Conservation (phyloP, 2,888 invertebrate species). For the Nomada hirtipes region DNA sequence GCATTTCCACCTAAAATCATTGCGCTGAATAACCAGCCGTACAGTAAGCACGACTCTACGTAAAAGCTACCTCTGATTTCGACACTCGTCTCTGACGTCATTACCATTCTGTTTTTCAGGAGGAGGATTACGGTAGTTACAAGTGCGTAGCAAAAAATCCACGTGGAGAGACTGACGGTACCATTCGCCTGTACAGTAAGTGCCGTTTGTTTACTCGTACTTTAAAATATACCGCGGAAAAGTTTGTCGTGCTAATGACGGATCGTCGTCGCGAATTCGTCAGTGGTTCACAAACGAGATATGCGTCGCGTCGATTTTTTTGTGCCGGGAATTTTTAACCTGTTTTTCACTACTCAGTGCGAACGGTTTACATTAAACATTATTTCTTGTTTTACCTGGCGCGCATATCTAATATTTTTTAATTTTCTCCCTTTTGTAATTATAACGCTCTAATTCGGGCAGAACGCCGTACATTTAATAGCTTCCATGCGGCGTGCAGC, state of each 20-base stretch:
- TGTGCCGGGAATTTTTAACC: constrained; percentile 1
- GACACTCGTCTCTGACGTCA: constrained; percentile 8
- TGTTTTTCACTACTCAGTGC: not conserved
- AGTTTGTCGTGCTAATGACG: constrained; percentile 72
- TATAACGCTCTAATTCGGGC: not conserved
- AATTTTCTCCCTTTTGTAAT: not conserved
- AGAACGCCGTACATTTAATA: not conserved
- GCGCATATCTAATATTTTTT: not conserved
- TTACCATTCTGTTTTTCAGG: constrained; percentile 82
- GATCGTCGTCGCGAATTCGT: constrained; percentile 49
- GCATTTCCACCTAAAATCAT: not conserved
- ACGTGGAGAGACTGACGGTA: constrained; percentile 95
- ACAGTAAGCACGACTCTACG: not conserved
- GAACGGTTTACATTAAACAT: not conserved
- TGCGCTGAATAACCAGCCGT: not conserved
- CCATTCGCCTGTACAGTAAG: constrained; percentile 95
- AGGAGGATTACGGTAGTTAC: constrained; percentile 93
- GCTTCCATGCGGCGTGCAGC: too few relatives aligned
- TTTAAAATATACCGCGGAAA: constrained; percentile 57
- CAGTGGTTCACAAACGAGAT: constrained; percentile 26
- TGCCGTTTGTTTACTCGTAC: constrained; percentile 76
- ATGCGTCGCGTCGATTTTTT: too few relatives aligned
- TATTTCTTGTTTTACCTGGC: not conserved
- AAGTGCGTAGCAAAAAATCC: constrained; percentile 96
- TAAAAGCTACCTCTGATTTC: not conserved